A percentile compares a stretch with the other conserved stretches of the same genome.
phyloP scores from a whole-genome alignment of 2,888 invertebrate genomes.

The Phengaris alcon region DNA sequence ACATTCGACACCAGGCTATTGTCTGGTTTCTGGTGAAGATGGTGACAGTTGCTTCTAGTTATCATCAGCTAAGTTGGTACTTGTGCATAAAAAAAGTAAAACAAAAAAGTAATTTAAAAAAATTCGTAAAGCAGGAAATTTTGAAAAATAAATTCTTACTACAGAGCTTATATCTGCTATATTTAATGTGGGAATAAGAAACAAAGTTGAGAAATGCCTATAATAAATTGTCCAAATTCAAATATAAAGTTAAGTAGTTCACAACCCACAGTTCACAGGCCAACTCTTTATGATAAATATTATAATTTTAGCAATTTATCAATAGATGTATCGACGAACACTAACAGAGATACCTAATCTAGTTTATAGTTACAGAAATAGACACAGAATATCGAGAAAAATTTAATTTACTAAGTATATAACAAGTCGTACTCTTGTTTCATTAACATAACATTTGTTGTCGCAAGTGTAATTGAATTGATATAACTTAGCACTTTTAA shows the following conservation, averaged over 20 bases:
- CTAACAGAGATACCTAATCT: background rate
- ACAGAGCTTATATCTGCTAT: too few species aligned
- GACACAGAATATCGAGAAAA: background rate
- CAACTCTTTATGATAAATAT: background rate
- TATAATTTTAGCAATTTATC: background rate
- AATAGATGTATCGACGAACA: background rate
- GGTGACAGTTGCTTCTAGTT: background rate
- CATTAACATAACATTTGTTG: constrained; percentile 27
- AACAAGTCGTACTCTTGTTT: background rate
- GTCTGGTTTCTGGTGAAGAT: constrained; percentile 1
- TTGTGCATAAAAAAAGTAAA: background rate
- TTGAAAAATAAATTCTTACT: too few species aligned
- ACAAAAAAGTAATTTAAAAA: background rate
- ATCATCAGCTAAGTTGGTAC: too few species aligned
- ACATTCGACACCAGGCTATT: constrained; percentile 2
- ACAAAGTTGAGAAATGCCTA: background rate
- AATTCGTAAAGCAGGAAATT: too few species aligned
- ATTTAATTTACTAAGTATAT: background rate
- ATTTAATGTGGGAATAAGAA: background rate
- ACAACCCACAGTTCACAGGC: background rate
- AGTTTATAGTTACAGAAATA: background rate
- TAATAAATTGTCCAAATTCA: constrained; percentile 1
- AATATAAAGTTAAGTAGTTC: background rate
- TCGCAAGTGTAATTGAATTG: constrained; percentile 31
- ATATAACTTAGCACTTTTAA: constrained; percentile 32